These are phyloP conservation scores for Calameuta filiformis DNA, from an alignment of 2,888 invertebrate genomes.

Conservation along the genomic window DNA sequence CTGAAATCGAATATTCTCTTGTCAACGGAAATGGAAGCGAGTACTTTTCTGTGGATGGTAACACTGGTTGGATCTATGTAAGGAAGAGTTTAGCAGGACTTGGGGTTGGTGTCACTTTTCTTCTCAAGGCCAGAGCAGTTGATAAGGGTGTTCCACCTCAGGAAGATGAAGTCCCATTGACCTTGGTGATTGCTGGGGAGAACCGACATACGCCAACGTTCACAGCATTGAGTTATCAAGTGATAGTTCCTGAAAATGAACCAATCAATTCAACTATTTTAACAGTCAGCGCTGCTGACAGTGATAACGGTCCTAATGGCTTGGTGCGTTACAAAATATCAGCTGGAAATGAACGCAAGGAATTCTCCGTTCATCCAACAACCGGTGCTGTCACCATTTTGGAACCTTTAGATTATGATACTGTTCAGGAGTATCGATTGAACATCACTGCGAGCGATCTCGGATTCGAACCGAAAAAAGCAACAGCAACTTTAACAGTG, in stretches of 20 bases:
- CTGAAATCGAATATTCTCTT: slow-evolving; percentile 84
- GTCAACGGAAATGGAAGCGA: slow-evolving; percentile 82
- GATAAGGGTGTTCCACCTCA: slow-evolving; percentile 92
- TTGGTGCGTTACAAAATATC: slow-evolving; percentile 86
- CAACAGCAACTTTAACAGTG: slow-evolving; percentile 85
- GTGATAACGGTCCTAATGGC: slow-evolving; percentile 90
- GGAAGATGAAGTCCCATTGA: slow-evolving; percentile 79
- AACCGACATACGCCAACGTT: slow-evolving; percentile 86
- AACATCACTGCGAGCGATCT: slow-evolving; percentile 90
- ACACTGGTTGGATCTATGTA: slow-evolving; percentile 85
- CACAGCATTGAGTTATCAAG: slow-evolving; percentile 86
- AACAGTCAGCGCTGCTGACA: slow-evolving; percentile 86
- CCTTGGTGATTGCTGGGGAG: slow-evolving; percentile 85
- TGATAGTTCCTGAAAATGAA: slow-evolving; percentile 92
- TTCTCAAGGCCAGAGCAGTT: slow-evolving; percentile 77
- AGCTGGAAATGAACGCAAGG: slow-evolving; percentile 82
- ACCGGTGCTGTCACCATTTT: slow-evolving; percentile 85
- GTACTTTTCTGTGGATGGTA: slow-evolving; percentile 79
- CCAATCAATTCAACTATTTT: slow-evolving; percentile 86
- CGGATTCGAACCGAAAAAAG: slow-evolving; percentile 81
- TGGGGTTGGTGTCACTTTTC: slow-evolving; percentile 70
- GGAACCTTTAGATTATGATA: slow-evolving; percentile 87
- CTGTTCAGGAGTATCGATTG: slow-evolving; percentile 83
- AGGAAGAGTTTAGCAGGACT: slow-evolving; percentile 71
- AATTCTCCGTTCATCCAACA: slow-evolving; percentile 82